Evolutionary conservation across 2,888 invertebrate species (phyloP).

Genomic region (Altica lythri): DNA sequence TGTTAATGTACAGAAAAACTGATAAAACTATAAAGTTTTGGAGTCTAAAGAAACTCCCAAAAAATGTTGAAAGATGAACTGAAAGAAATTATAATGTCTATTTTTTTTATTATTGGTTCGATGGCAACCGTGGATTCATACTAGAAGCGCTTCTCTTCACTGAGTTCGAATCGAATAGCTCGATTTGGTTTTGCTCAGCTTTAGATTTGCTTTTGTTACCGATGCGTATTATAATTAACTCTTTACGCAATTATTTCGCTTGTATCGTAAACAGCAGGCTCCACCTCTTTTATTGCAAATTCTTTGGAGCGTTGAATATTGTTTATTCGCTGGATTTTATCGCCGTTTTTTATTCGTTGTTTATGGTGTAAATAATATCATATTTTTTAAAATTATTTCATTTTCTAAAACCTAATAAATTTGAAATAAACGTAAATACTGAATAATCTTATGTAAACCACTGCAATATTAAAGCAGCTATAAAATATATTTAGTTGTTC

Average conservation of each 20-base stretch:
- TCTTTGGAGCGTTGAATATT: conserved; percentile 12
- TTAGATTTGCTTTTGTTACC: conserved; percentile 25
- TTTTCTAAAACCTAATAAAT: too few relatives aligned
- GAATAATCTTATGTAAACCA: too few relatives aligned
- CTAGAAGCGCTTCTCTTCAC: conserved; percentile 23
- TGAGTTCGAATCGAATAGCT: conserved; percentile 16
- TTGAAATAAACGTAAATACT: too few relatives aligned
- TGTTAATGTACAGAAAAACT: too few relatives aligned
- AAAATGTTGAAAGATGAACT: not conserved
- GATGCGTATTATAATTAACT: conserved; percentile 34
- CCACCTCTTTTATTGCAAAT: conserved; percentile 32
- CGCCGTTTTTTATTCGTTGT: conserved; percentile 1
- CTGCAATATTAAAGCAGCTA: too few relatives aligned
- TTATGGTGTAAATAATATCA: too few relatives aligned
- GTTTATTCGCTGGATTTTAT: conserved; percentile 8
- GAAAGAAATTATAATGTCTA: not conserved
- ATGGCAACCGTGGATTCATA: conserved; percentile 15
- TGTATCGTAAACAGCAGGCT: conserved; percentile 29
- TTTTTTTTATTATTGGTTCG: not conserved
- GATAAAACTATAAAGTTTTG: too few relatives aligned
- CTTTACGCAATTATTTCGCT: conserved; percentile 31
- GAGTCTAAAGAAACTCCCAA: not conserved
- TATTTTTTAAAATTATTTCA: too few relatives aligned
- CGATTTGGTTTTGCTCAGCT: conserved; percentile 25
- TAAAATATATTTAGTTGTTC: too few relatives aligned